Evolutionary conservation across 2,113 vertebrate species (phyloP), one percentile per base, ranked within the genome.

Genomic region (Periophthalmodon schlosseri): DNA sequence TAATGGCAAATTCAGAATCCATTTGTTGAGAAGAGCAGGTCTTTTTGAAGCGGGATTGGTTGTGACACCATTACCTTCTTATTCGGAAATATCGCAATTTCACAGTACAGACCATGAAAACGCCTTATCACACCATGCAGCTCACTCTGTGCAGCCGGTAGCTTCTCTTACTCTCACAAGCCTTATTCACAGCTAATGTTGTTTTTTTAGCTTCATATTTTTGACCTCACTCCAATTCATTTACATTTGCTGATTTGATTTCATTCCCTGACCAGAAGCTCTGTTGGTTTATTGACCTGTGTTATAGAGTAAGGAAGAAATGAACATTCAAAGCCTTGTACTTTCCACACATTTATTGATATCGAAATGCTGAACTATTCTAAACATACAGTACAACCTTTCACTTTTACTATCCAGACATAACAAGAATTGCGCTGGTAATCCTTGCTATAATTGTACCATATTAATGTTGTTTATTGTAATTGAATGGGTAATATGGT

Each of bases 41-140:
- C 68, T 75, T 75, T 72, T 69, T 54, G 68, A 46, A 65, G 75
- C 57, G 3, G 60, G 44, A 78, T 74, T 36, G 24, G 61, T 76
- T 76, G 21, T 28, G 79, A 80, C 81, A 72, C 79, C 68, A 65
- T 86, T 82, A 80, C 80, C 65, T 67, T 24, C 34, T 58, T 61
- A 33, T 74, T 83, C 24, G 77, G 64, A 81, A 84, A 76, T 78
- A 76, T 76, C 72, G 56, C 70, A 77, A 57, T 78, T 76, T 85
- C 76, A 82, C 81, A 75, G 18, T 4, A 2, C 68, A 20, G 66
- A 50, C 74, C 68, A 44, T 85, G 64, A 81, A 79, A 72, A 65
- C 20, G 66, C 69, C 71, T 84, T 75, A 79, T 79, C 77, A 34
- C 79, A 56, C 58, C 67, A 16, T 15, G 36, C 74, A 66, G 72